These are phyloP conservation scores for Drosophila nikananu DNA, from an alignment of 1,140 invertebrate genomes.

Conservation along the genomic window DNA sequence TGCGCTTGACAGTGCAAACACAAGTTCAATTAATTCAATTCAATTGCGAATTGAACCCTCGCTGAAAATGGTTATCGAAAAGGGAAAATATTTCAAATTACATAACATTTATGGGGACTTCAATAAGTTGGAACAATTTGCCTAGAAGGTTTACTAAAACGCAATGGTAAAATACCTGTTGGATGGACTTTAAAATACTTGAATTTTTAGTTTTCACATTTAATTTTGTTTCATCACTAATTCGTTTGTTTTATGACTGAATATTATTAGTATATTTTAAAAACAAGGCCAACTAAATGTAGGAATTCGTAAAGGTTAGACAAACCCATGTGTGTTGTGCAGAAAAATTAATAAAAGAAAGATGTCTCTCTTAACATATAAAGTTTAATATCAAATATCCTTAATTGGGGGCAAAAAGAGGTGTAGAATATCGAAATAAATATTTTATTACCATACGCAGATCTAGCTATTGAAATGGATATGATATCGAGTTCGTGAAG, in stretches of 20 bases:
- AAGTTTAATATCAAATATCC: not conserved
- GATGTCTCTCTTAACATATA: no score
- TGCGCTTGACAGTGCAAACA: not conserved
- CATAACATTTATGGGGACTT: no score
- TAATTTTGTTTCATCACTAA: not conserved
- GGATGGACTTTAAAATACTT: not conserved
- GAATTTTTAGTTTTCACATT: not conserved
- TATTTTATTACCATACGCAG: not conserved
- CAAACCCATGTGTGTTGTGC: not conserved
- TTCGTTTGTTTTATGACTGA: no score
- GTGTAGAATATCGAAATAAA: not conserved
- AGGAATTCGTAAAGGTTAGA: not conserved
- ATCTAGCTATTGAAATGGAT: conserved; percentile 1
- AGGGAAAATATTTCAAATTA: not conserved
- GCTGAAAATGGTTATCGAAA: not conserved
- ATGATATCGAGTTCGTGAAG: not conserved
- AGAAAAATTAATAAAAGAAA: not conserved
- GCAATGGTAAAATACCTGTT: not conserved
- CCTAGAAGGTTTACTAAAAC: no score
- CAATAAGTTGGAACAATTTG: not conserved
- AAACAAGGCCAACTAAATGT: conserved; percentile 3
- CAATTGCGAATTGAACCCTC: not conserved
- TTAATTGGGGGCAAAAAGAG: no score
- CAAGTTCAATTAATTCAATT: conserved; percentile 1
- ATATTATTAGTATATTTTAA: not conserved